Evolutionary conservation across 2,113 vertebrate species (phyloP).

Genomic region (Pseudopodoces humilis): DNA sequence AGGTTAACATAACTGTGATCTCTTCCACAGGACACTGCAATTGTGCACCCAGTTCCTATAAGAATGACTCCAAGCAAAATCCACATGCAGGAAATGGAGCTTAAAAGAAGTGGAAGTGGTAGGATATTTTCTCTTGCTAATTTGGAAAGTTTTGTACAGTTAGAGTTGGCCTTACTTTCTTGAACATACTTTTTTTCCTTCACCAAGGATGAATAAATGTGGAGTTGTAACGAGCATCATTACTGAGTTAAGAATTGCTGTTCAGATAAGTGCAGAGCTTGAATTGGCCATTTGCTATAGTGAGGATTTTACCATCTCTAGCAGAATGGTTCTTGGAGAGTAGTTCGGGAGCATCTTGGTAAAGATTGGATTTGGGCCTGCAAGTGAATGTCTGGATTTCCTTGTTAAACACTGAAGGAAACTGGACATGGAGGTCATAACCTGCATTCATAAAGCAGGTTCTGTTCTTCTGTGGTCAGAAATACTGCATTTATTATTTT

Average conservation of each 20-base stretch:
- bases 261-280: not conserved
- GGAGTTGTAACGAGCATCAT: not conserved
- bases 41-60: slow-evolving; percentile 97
- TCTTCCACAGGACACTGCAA: slow-evolving; percentile 90
- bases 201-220: not conserved
- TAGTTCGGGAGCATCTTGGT: not conserved
- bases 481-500: not conserved
- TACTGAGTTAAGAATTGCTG: not conserved
- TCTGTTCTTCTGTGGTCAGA: not conserved
- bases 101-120: slow-evolving; percentile 96
- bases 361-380: not conserved
- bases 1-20: not conserved
- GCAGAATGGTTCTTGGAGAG: not conserved
- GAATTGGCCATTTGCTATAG: not conserved
- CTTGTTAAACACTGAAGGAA: not conserved
- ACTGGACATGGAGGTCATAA: not conserved
- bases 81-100: slow-evolving; percentile 99
- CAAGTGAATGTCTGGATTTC: not conserved
- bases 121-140: slow-evolving; percentile 35
- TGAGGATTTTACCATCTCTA: not conserved
- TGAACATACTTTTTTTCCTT: not conserved
- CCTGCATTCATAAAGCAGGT: not conserved
- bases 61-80: slow-evolving; percentile 99
- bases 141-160: not conserved
- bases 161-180: not conserved